Evolutionary conservation across 2,113 vertebrate species (phyloP).

Genomic region (Cyanoramphus novaezelandiae): DNA sequence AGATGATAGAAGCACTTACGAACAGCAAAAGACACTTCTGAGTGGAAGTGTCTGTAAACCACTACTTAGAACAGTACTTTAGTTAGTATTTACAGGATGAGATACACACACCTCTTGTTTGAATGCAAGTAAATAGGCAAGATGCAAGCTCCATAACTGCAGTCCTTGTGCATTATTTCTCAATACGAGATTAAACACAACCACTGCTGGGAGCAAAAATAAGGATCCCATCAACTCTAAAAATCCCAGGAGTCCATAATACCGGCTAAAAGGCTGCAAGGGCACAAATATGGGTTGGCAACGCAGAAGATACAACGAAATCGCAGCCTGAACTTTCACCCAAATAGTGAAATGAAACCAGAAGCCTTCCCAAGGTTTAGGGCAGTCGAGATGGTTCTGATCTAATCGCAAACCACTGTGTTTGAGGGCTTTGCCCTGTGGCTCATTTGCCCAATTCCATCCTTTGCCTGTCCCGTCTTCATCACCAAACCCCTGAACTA

Average conservation of each 20-base stretch:
- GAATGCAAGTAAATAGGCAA: neutral
- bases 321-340: neutral
- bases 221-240: neutral
- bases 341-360: neutral
- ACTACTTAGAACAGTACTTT: neutral
- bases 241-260: accelerated
- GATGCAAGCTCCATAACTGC: neutral
- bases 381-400: neutral
- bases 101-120: neutral
- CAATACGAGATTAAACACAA: neutral
- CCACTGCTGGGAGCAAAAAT: neutral
- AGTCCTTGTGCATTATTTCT: neutral
- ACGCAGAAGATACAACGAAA: neutral
- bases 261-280: neutral
- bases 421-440: neutral
- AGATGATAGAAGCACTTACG: neutral
- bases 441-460: neutral
- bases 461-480: neutral
- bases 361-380: neutral
- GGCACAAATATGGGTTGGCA: neutral
- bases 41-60: neutral
- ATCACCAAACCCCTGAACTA: neutral
- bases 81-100: neutral
- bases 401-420: neutral
- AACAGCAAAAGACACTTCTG: neutral